Evolutionary conservation across 2,113 vertebrate genomes (phyloP), one percentile per base, ranked within the genome.

Genomic region (Notiomystis cincta): DNA sequence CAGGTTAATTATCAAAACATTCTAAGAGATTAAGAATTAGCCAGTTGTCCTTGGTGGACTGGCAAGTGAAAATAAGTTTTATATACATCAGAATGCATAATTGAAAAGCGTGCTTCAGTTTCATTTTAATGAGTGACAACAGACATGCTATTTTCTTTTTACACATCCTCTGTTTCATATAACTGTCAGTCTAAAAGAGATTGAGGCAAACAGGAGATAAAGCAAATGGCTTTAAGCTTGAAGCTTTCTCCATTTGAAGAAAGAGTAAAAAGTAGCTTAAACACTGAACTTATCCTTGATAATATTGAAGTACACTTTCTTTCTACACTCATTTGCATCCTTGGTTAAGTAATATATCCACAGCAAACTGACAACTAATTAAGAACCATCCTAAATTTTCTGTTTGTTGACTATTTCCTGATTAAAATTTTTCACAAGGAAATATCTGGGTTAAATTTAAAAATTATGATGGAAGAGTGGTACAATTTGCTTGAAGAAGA

Each of bases 1-100:
- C 78, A 96, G 30, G 31, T 79, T 97, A 96, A 98, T 93, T 96
- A 65, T 37, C 60, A 95, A 91, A 87, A n/a, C 38, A 62, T 31
- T 94, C 25, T n/a, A 82, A 38, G 48, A 81, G 30, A 79, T 48
- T 87, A 92, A 44, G 80, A 96, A 88, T 79, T 48, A 95, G 48
- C 11, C 66, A 76, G 85, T 38, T 79, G 61, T 28, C 40, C 70
- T 79, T 35, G 3, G 33, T 89, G 60, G 83, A 89, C 54, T 54
- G 51, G 16, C 13, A 92, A 86, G 15, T 67, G 15, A 77, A 83
- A 91, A 15, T 62, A 91, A 51, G 9, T 27, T 76, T 62, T 58
- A 79, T 51, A 62, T 45, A 82, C 12, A 82, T 83, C 37, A 95
- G 35, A 94, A 91, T 75, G 72, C 37, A 86, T 20, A 93, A 95